Conservation (phyloP, 2,113 vertebrate genomes). For the Syngnathus typhle region DNA sequence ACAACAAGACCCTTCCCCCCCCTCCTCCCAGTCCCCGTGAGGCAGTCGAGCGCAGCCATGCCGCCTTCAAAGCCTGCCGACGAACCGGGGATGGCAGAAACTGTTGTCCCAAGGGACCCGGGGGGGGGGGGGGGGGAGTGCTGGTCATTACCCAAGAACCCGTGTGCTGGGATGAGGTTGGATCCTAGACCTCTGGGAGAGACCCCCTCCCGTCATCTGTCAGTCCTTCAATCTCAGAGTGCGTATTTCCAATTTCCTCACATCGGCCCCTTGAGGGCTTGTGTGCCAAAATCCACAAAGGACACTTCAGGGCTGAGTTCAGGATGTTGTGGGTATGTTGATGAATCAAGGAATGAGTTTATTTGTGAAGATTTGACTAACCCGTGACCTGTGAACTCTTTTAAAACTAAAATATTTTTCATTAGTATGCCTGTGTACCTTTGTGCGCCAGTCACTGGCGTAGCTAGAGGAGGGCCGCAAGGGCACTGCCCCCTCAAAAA, state of each 20-base stretch:
- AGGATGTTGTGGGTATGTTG: not conserved
- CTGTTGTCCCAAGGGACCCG: conserved; percentile 64
- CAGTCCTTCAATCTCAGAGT: conserved; percentile 32
- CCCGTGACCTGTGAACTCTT: no score
- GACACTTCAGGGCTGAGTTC: conserved; percentile 10
- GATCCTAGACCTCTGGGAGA: conserved; percentile 63
- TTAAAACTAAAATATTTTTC: no score
- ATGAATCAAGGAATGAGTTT: no score
- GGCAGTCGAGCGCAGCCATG: conserved; percentile 54
- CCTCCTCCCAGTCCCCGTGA: conserved; percentile 52
- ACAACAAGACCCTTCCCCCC: conserved; percentile 58
- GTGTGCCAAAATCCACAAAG: not conserved
- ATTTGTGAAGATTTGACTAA: no score
- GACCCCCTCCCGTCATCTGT: conserved; percentile 32
- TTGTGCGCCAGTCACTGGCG: no score
- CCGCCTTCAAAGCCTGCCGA: conserved; percentile 61
- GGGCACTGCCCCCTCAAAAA: no score
- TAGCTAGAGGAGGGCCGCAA: no score
- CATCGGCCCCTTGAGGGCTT: conserved; percentile 11
- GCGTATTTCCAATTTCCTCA: conserved; percentile 18
- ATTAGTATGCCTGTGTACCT: no score
- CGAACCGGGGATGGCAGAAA: conserved; percentile 63
- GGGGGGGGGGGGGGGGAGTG: conserved; percentile 41
- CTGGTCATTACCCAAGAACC: conserved; percentile 70
- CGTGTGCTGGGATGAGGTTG: conserved; percentile 48